Evolutionary conservation across 2,888 invertebrate species (phyloP), one percentile per base, ranked within the genome.

Genomic region (Thyatira batis): DNA sequence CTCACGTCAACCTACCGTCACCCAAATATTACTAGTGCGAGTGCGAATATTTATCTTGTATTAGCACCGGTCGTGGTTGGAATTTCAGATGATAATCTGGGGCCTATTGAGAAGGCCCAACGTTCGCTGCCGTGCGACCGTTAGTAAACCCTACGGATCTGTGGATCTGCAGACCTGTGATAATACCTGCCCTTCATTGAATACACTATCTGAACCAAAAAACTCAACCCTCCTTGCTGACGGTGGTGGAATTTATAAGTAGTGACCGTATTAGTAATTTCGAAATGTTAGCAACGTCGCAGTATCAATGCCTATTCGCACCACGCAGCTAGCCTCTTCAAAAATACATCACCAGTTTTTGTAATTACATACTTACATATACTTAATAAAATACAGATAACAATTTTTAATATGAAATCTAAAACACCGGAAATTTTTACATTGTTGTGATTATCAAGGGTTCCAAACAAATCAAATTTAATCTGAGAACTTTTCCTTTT

Each of bases 21-120:
- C 33, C 33, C 33, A 4, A 11, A 11, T 17, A 33, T 33, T 13
- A 39, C 53, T 60, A 51, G 28, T 53, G 46, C 58, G 39, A 51
- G 28, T 53, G 46, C 58, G 39, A 39, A 39, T 39, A 39, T 39
- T 39, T 39, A 39, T 39, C 39, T 39, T 39, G 39, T 39, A 39
- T 39, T 39, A 39, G 13, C 39, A 45, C 45, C 21, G 23, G 23
- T 45, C 17, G 21, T 13, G 45, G n/a, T 45, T 21, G 3, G 23
- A 45, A 45, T 23, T 11, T 11, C 45, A 45, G 45, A 45, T 45
- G 11, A 45, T 45, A 45, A 45, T 45, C 45, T 45, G 21, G 21
- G 45, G 23, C 13, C 25, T 10, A 25, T 25, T 25, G 23, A 25
- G 23, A n/a, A 23, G 45, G n/a, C 45, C 20, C 20, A 23, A n/a